Conservation (phyloP, 2,113 vertebrate genomes). For the Brienomyrus brachyistius region DNA sequence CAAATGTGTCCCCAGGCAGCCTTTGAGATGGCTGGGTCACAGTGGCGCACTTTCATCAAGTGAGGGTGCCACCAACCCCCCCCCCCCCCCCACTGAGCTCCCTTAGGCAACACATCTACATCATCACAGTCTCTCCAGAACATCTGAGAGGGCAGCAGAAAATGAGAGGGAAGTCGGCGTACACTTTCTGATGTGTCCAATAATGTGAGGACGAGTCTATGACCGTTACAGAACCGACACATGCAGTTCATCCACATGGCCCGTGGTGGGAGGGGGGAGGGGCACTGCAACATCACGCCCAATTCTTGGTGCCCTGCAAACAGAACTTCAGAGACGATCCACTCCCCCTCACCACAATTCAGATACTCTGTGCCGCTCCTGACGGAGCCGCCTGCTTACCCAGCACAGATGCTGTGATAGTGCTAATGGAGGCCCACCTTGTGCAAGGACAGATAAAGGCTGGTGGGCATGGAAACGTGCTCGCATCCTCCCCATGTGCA, state of each 20-base stretch:
- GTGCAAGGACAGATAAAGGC: conserved; percentile 4
- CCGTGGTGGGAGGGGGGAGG: not conserved
- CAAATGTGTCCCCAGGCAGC: conserved; percentile 18
- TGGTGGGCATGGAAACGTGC: not conserved
- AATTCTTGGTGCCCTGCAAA: not conserved
- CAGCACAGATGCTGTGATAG: not conserved
- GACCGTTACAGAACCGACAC: not conserved
- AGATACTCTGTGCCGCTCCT: not conserved
- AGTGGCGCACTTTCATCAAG: conserved; percentile 4
- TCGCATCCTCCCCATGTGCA: not conserved
- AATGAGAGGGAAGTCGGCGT: not conserved
- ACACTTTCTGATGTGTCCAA: not conserved
- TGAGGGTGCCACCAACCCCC: not conserved
- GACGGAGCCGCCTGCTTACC: not conserved
- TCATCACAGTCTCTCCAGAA: conserved; percentile 11
- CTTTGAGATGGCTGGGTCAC: conserved; percentile 1
- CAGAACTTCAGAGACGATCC: not conserved
- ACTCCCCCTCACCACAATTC: not conserved
- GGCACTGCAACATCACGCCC: not conserved
- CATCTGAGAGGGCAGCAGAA: not conserved
- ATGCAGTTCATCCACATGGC: not conserved
- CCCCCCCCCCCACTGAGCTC: not conserved
- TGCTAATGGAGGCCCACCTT: not conserved
- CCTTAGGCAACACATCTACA: not conserved
- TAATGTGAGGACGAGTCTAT: not conserved